Evolutionary conservation across 1,140 invertebrate genomes (phyloP).

Genomic region (Rhynchophorus ferrugineus): DNA sequence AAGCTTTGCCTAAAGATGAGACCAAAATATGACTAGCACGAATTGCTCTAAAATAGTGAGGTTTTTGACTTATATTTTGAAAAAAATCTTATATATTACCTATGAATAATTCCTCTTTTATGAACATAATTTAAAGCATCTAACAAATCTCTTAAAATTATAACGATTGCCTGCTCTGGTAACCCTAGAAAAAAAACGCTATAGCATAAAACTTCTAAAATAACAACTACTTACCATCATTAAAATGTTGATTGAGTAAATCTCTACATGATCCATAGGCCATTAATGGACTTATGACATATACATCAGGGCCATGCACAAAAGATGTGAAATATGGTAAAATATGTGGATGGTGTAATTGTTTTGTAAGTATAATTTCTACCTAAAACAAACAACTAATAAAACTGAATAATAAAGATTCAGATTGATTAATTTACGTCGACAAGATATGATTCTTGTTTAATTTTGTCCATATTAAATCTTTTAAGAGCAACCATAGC

Average conservation of each 20-base stretch:
- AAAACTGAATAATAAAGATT: slow-evolving; percentile 6
- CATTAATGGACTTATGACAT: slow-evolving; percentile 72
- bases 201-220: slow-evolving; percentile 2
- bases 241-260: slow-evolving; percentile 69
- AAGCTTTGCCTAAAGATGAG: slow-evolving; percentile 58
- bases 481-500: slow-evolving; percentile 66
- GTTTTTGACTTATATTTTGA: slow-evolving; percentile 14
- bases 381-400: slow-evolving; percentile 40
- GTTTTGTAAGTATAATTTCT: slow-evolving; percentile 68
- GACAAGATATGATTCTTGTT: slow-evolving; percentile 55
- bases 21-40: slow-evolving; percentile 78
- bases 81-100: slow-evolving; percentile 43
- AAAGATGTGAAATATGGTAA: slow-evolving; percentile 66
- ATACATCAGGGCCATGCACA: slow-evolving; percentile 65
- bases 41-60: slow-evolving; percentile 59
- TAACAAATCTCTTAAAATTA: slow-evolving; percentile 72
- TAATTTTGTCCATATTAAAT: slow-evolving; percentile 64
- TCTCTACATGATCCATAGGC: slow-evolving; percentile 73
- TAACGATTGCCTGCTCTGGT: slow-evolving; percentile 70
- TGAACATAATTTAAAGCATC: slow-evolving; percentile 78
- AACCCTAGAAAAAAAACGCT: slow-evolving; percentile 45
- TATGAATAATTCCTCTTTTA: slow-evolving; percentile 76
- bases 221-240: slow-evolving; percentile 46
- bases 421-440: slow-evolving; percentile 44
- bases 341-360: slow-evolving; percentile 73